Conservation (phyloP, 2,797 vertebrate species). For the Halcyon chelicuti region DNA sequence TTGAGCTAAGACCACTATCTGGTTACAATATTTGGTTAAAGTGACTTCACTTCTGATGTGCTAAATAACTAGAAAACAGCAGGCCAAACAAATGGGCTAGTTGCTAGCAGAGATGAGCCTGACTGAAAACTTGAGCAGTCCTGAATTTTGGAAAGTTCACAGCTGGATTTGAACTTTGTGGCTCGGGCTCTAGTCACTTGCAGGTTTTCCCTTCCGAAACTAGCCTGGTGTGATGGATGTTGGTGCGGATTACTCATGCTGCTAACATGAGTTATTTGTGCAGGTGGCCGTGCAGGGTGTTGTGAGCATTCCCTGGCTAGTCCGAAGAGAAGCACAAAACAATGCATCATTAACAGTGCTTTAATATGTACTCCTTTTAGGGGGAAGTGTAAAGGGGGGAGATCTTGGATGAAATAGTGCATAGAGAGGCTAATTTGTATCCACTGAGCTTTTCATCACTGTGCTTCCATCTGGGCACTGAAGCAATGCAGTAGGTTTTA, state of each 20-base stretch:
- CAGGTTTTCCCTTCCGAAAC: constrained; percentile 59
- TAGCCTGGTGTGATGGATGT: constrained; percentile 53
- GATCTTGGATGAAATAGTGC: not conserved
- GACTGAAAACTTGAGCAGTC: not conserved
- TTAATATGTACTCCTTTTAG: not conserved
- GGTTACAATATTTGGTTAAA: constrained; percentile 53
- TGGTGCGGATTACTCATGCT: constrained; percentile 68
- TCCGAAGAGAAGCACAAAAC: constrained; percentile 14
- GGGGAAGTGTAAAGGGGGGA: not conserved
- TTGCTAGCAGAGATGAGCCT: constrained; percentile 66
- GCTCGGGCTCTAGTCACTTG: constrained; percentile 34
- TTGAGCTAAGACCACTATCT: constrained; percentile 51
- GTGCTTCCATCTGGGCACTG: not conserved
- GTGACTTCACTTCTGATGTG: constrained; percentile 60
- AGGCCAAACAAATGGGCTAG: constrained; percentile 60
- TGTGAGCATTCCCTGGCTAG: constrained; percentile 1
- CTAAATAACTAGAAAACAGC: constrained; percentile 39
- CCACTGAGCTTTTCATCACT: not conserved
- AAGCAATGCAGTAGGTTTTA: not conserved
- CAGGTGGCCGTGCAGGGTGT: constrained; percentile 47
- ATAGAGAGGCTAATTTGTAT: not conserved
- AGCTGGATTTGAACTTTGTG: constrained; percentile 65
- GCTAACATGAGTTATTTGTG: constrained; percentile 74
- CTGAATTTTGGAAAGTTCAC: constrained; percentile 59
- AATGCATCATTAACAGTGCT: constrained; percentile 23